These are phyloP conservation scores for Macrobrachium rosenbergii DNA, from an alignment of 1,140 invertebrate genomes.

Conservation along the genomic window DNA sequence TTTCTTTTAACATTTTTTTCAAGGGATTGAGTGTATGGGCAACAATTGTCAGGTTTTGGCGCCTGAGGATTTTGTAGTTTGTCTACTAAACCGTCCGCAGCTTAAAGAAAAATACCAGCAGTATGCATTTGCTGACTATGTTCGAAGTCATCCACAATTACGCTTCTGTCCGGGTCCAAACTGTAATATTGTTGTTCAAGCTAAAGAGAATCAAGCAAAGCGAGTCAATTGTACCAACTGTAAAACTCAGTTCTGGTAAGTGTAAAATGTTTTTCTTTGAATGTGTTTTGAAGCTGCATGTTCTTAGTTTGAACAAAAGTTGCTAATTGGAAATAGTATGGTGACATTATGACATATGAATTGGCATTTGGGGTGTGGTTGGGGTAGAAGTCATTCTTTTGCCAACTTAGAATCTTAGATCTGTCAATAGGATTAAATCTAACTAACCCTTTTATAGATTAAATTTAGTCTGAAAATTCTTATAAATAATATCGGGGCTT, in stretches of 20 bases:
- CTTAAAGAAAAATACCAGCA: conserved; percentile 94
- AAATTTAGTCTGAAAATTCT: too few relatives aligned
- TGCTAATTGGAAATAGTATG: too few relatives aligned
- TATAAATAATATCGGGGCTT: too few relatives aligned
- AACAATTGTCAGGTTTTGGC: conserved; percentile 91
- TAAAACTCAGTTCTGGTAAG: conserved; percentile 85
- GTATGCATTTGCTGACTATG: conserved; percentile 96
- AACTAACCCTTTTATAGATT: too few relatives aligned
- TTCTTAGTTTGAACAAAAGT: too few relatives aligned
- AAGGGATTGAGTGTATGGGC: conserved; percentile 96
- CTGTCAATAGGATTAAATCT: too few relatives aligned
- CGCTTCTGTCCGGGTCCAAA: conserved; percentile 97
- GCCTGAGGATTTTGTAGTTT: conserved; percentile 95
- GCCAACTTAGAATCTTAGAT: too few relatives aligned
- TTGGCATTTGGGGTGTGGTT: too few relatives aligned
- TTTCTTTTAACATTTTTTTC: conserved; percentile 46
- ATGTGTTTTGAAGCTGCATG: not conserved
- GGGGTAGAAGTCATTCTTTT: too few relatives aligned
- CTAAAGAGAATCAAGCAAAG: conserved; percentile 84
- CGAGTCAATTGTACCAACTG: conserved; percentile 83
- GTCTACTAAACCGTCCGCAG: conserved; percentile 82
- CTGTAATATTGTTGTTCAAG: conserved; percentile 88
- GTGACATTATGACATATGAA: too few relatives aligned
- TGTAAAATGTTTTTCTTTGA: conserved; percentile 46
- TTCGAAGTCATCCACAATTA: conserved; percentile 89